Base-by-base conservation (phyloP, 2,797 vertebrate species). In the Echeneis naucrates region DNA sequence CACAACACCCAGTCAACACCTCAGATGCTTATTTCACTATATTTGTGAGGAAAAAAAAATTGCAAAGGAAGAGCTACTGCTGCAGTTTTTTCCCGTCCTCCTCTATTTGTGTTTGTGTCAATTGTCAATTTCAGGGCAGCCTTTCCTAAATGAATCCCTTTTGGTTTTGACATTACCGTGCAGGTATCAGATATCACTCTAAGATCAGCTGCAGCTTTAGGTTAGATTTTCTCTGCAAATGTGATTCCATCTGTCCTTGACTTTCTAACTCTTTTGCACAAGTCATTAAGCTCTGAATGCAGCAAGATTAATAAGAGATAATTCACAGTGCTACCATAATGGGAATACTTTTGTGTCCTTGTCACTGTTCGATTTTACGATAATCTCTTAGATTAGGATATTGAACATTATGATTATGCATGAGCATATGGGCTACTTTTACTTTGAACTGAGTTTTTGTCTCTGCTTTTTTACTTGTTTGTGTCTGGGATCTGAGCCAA, bases 341-440 rank as follows among this genome's bases (percentile, higher is more conserved):
- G 82, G 80, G 82, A 87, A 90, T 84, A 84, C 82, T 81, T 86
- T 81, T 58, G 77, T 88, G 85, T 90, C 89, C 87, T 91, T 93
- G 85, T 89, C 84, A 82, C 65, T 80, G 80, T 90, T 86, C 73
- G 77, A 87, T 89, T 89, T 89, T 72, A 87, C 71, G 82, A 92
- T 92, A 90, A 92, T 92, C 88, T 91, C 82, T 85, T 81, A 90
- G 85, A 93, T 93, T 92, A 93, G 82, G 82, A 86, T 87, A 87
- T 92, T 91, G 84, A 87, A 82, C 73, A 79, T 91, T 91, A 87
- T 91, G 87, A 89, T 92, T 92, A 93, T 93, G 86, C 87, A 92
- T 89, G 84, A 90, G 88, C 91, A 92, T 92, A 93, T 92, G 92
- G 86, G 67, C 73, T 63, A 68, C 63, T 74, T 77, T 64, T 71